phyloP scores from a whole-genome alignment of 2,888 invertebrate species.

The Opisthograptis luteolata region DNA sequence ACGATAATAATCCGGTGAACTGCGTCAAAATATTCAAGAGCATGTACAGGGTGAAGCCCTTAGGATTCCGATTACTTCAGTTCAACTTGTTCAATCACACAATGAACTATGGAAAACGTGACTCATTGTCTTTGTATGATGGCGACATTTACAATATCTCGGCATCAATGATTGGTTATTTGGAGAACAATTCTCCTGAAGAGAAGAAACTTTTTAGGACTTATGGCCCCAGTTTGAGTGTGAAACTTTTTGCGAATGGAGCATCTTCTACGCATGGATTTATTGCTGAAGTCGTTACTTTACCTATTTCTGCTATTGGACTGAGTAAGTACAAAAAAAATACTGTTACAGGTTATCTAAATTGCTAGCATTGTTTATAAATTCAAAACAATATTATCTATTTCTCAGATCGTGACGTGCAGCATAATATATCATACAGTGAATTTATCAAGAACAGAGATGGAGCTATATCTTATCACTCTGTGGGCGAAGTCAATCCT shows the following conservation, averaged over 20 bases:
- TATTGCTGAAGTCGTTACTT: constrained; percentile 97
- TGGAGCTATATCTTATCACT: constrained; percentile 94
- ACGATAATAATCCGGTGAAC: constrained; percentile 97
- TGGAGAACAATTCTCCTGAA: constrained; percentile 88
- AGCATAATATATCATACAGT: constrained; percentile 94
- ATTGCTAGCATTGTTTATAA: too few species aligned
- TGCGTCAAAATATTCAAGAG: constrained; percentile 98
- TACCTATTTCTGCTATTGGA: constrained; percentile 96
- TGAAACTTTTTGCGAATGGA: constrained; percentile 97
- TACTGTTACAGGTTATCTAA: too few species aligned
- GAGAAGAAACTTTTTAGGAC: constrained; percentile 91
- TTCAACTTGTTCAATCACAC: constrained; percentile 96
- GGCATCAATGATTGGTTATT: constrained; percentile 87
- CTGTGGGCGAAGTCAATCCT: constrained; percentile 98
- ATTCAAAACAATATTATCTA: neutral
- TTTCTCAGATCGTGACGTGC: constrained; percentile 92
- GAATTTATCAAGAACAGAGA: constrained; percentile 91
- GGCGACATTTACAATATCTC: constrained; percentile 96
- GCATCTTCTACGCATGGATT: constrained; percentile 98
- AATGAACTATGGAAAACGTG: constrained; percentile 90
- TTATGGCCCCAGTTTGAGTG: constrained; percentile 91
- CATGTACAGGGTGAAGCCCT: constrained; percentile 91
- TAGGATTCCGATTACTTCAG: constrained; percentile 95
- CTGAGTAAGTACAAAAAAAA: constrained; percentile 89
- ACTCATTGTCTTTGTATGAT: constrained; percentile 94